phyloP scores from a whole-genome alignment of 1,140 invertebrate species.

The Neotoxoptera formosana region DNA sequence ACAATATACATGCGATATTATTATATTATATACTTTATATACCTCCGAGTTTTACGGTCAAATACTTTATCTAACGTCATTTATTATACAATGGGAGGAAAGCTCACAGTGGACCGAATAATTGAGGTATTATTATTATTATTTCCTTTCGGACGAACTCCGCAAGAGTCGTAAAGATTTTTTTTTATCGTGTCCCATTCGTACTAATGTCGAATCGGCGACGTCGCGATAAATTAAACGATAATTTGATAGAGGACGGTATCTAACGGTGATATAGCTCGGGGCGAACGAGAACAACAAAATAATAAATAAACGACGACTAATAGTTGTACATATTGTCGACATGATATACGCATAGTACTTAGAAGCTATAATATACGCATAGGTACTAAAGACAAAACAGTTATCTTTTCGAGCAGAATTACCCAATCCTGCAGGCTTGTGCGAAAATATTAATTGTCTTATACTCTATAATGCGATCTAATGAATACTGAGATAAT shows the following conservation, averaged over 20 bases:
- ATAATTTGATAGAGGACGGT: not conserved
- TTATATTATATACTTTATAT: conserved; percentile 16
- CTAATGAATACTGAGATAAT: not conserved
- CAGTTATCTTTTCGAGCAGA: not conserved
- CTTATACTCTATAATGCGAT: not conserved
- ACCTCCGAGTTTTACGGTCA: conserved; percentile 41
- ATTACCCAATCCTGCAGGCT: not conserved
- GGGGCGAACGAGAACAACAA: not conserved
- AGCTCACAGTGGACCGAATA: conserved; percentile 29
- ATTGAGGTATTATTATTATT: conserved; percentile 35
- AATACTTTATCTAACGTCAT: conserved; percentile 14
- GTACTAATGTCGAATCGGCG: conserved; percentile 22
- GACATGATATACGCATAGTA: not conserved
- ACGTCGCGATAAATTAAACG: conserved; percentile 31
- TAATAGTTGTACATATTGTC: no score
- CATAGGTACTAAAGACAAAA: not conserved
- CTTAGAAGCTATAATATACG: no score
- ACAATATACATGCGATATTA: not conserved
- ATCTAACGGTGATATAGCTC: not conserved
- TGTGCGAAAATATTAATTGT: not conserved
- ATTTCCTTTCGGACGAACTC: conserved; percentile 27
- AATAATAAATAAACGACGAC: not conserved
- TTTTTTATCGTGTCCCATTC: conserved; percentile 33
- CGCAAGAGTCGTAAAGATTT: conserved; percentile 41
- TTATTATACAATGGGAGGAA: conserved; percentile 19